These are phyloP conservation scores for Luffia ferchaultella DNA, from an alignment of 2,888 invertebrate species.

Conservation along the genomic window DNA sequence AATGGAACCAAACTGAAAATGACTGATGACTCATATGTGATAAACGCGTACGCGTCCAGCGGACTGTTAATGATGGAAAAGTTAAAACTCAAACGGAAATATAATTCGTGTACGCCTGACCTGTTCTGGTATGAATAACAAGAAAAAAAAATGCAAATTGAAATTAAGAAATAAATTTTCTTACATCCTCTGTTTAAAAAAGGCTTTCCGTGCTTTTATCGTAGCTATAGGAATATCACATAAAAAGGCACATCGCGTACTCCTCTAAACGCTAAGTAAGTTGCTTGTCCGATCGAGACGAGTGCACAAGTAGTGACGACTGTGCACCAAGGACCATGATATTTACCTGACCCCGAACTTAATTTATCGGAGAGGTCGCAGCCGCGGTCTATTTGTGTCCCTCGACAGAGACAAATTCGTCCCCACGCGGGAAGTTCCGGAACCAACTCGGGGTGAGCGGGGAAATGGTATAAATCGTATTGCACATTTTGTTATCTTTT, in stretches of 20 bases:
- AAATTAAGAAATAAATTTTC: neutral
- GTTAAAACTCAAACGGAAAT: too few species aligned
- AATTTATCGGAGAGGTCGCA: neutral
- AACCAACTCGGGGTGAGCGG: neutral
- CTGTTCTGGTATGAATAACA: too few species aligned
- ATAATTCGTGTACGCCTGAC: too few species aligned
- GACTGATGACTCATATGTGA: too few species aligned
- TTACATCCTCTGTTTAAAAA: neutral
- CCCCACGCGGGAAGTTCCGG: neutral
- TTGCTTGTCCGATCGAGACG: neutral
- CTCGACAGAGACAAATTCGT: neutral
- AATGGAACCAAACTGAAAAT: too few species aligned
- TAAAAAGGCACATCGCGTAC: neutral
- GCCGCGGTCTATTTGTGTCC: neutral
- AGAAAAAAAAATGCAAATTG: neutral
- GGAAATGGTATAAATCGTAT: neutral
- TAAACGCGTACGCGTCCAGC: too few species aligned
- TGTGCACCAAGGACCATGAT: neutral
- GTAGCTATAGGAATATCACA: neutral
- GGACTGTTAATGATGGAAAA: too few species aligned
- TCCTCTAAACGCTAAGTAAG: neutral
- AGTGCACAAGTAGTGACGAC: neutral
- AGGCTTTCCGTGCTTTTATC: neutral
- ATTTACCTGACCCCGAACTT: neutral
- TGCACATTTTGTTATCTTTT: neutral